Evolutionary conservation across 2,797 vertebrate species (phyloP).

Genomic region (Eleutherodactylus coqui): DNA sequence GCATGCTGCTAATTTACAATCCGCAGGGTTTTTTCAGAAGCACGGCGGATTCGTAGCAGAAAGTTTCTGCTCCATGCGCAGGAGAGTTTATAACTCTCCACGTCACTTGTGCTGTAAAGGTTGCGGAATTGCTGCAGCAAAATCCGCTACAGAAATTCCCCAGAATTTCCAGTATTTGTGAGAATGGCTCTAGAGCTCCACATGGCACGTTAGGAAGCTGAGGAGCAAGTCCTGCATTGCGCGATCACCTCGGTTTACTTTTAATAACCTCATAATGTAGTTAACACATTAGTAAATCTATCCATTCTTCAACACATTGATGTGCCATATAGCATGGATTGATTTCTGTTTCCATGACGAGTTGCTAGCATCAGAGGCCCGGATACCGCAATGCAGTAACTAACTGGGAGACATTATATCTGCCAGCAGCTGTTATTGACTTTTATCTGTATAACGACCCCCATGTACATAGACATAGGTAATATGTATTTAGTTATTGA

Average conservation of each 20-base stretch:
- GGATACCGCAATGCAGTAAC: conserved; percentile 8
- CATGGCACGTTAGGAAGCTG: not conserved
- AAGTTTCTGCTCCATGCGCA: no score
- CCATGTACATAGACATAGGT: not conserved
- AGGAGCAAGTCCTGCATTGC: not conserved
- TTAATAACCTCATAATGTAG: not conserved
- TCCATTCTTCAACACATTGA: not conserved
- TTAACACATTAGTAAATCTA: not conserved
- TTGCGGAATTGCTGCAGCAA: no score
- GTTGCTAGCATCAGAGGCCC: not conserved
- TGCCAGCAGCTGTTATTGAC: conserved; percentile 9
- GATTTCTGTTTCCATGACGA: conserved; percentile 12
- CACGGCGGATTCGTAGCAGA: no score
- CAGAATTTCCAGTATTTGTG: no score
- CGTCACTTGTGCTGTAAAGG: no score
- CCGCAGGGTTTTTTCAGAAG: no score
- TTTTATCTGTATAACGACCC: not conserved
- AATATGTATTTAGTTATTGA: not conserved
- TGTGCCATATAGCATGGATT: conserved; percentile 1
- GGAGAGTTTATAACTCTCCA: no score
- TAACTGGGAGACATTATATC: conserved; percentile 5
- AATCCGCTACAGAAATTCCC: no score
- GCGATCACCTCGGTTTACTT: not conserved
- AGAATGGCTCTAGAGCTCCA: not conserved
- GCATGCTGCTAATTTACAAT: no score